Percentiles rank a stretch among this genome's conserved stretches.
Evolutionary conservation across 2,113 vertebrate genomes (phyloP).

Genomic region (Morone saxatilis): DNA sequence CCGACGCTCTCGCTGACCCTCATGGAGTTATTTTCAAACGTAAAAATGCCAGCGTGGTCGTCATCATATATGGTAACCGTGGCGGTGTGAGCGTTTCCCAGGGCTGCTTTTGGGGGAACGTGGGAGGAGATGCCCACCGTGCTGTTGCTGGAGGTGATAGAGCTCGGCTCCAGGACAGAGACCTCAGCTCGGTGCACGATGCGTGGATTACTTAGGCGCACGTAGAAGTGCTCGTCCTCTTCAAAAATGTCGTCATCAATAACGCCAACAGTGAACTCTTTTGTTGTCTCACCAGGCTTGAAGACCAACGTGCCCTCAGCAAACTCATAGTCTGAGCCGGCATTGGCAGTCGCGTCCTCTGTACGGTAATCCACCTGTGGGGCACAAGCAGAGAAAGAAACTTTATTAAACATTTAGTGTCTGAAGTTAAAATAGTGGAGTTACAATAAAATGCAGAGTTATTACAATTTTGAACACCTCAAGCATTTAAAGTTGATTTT

Average conservation of each 20-base stretch:
- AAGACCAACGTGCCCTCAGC: conserved; percentile 89
- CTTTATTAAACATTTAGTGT: conserved; percentile 52
- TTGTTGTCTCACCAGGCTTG: conserved; percentile 86
- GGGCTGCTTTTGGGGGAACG: conserved; percentile 81
- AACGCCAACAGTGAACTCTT: conserved; percentile 87
- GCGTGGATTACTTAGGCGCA: conserved; percentile 87
- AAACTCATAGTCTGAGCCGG: conserved; percentile 90
- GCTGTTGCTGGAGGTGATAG: conserved; percentile 82
- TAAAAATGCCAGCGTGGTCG: conserved; percentile 90
- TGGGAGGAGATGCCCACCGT: conserved; percentile 71
- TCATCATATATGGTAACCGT: conserved; percentile 91
- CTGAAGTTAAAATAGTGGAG: conserved; percentile 32
- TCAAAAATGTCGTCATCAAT: conserved; percentile 92
- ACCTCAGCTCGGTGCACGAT: conserved; percentile 82
- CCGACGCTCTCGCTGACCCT: conserved; percentile 90
- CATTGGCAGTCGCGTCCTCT: conserved; percentile 88
- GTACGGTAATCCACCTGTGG: conserved; percentile 88
- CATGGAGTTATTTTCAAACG: conserved; percentile 82
- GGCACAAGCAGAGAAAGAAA: conserved; percentile 22
- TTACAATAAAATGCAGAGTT: conserved; percentile 53
- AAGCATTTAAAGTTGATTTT: conserved; percentile 32
- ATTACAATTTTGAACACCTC: conserved; percentile 39
- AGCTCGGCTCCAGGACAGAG: conserved; percentile 80
- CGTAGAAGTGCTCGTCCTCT: conserved; percentile 89
- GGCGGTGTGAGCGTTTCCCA: conserved; percentile 82